Evolutionary conservation across 2,113 vertebrate genomes (phyloP), one percentile per base, ranked within the genome.

Genomic region (Elephantulus edwardii): DNA sequence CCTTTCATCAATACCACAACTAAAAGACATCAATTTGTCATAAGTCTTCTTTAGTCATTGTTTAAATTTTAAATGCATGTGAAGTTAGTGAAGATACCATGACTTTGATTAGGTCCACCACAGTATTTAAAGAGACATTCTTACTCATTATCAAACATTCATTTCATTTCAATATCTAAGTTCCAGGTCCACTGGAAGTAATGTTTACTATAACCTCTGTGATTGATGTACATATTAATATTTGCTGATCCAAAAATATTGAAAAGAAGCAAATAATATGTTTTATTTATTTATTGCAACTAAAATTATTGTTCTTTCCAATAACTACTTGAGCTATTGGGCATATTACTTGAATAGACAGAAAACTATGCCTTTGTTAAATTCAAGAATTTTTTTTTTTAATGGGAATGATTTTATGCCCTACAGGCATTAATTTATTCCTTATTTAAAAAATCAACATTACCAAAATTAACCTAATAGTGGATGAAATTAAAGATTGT

Each of bases 301-400:
- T 33, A 30, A 9, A 11, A 26, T 42, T 8, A 6, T 28, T 12
- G 50, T 17, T 24, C 30, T 58, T 11, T 6, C 82, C 50, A 9
- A 3, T 0, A 62, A 26, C 44, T 16, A 3, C 66, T 24, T 16
- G 64, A n/a, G 1, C 54, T 0, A 0, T 0, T 2, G 6, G 52
- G n/a, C 38, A 0, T 3, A 0, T 1, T 16, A 3, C 11, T 42
- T 8, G 10, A 38, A 42, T 28, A 79, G 46, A 33, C 3, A 58
- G 85, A 64, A 44, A 50, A 1, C 2, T 0, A 0, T 7, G 50
- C 30, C 62, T 78, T 70, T 22, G 1, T 2, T 1, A 17, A n/a
- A 46, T 3, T 74, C 0, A 56, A 56, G 46, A 2, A 1, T 13
- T 20, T 11, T 42, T 19, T 13, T 20, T 11, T 42, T 19, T 60